phyloP scores from a whole-genome alignment of 2,888 invertebrate genomes.

The Acrobeloides nanus region DNA sequence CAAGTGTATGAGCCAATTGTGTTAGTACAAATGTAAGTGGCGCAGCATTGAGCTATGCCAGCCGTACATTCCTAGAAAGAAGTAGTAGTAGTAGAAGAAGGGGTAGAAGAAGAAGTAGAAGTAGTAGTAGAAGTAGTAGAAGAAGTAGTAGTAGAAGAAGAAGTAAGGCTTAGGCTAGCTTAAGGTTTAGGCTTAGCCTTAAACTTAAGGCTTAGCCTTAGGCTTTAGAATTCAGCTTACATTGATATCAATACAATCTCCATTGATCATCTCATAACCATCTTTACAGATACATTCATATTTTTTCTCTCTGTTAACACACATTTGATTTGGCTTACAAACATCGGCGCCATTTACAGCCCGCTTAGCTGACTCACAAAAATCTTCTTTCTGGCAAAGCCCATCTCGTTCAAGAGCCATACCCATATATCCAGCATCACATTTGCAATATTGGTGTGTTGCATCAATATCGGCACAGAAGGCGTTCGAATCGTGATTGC shows the following conservation, averaged over 20 bases:
- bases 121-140: no score
- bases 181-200: no score
- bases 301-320: slow-evolving; percentile 5
- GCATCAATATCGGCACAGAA: slow-evolving; percentile 9
- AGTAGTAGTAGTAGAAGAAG: no score
- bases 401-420: slow-evolving; percentile 1
- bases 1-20: slow-evolving; percentile 5
- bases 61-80: neutral
- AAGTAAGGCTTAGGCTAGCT: no score
- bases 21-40: slow-evolving; percentile 5
- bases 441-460: slow-evolving; percentile 2
- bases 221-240: no score
- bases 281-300: no score
- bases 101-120: no score
- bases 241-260: no score
- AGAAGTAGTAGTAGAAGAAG: no score
- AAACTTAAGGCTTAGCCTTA: no score
- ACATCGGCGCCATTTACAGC: slow-evolving; percentile 2
- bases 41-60: slow-evolving; percentile 1
- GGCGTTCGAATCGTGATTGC: slow-evolving; percentile 9
- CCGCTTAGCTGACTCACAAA: neutral
- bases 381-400: slow-evolving; percentile 5
- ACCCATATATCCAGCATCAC: neutral
- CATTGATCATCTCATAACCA: no score
- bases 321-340: slow-evolving; percentile 9